A percentile compares a stretch with the other conserved stretches of the same genome.
Conservation (phyloP, 2,888 invertebrate species). For the Lypha dubia region DNA sequence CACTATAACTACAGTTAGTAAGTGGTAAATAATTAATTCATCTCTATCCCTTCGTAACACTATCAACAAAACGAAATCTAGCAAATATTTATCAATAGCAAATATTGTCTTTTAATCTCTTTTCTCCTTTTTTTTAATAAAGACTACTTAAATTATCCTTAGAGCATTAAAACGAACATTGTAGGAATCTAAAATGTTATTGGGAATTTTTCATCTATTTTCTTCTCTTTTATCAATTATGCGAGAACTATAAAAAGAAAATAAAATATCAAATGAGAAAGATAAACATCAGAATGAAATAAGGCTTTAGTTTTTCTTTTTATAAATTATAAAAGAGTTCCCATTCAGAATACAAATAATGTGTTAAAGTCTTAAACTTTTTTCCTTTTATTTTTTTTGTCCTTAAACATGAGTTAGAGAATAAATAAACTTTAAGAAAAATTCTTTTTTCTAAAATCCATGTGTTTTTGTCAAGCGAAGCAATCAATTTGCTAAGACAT, state of each 20-base stretch:
- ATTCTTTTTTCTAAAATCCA: neutral
- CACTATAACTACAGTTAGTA: slow-evolving; percentile 34
- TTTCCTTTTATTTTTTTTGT: neutral
- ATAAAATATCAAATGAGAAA: slow-evolving; percentile 15
- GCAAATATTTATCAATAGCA: slow-evolving; percentile 58
- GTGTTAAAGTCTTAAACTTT: neutral
- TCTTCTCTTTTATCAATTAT: slow-evolving; percentile 57
- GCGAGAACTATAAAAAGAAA: slow-evolving; percentile 23
- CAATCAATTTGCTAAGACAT: neutral
- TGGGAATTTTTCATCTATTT: slow-evolving; percentile 24
- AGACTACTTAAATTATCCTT: slow-evolving; percentile 62
- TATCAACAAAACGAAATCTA: slow-evolving; percentile 50
- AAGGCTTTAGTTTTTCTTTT: neutral
- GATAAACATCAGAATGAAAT: neutral
- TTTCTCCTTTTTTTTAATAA: slow-evolving; percentile 35
- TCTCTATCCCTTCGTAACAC: slow-evolving; percentile 50
- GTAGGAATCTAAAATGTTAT: slow-evolving; percentile 35
- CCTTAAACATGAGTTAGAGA: neutral
- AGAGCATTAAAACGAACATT: slow-evolving; percentile 33
- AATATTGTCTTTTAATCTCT: slow-evolving; percentile 53
- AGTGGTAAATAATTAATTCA: slow-evolving; percentile 68
- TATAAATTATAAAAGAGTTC: neutral
- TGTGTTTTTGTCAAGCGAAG: neutral
- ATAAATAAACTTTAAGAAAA: neutral
- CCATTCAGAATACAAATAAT: neutral